Evolutionary conservation across 2,113 vertebrate species (phyloP), one percentile per base, ranked within the genome.

Genomic region (Mugil cephalus): DNA sequence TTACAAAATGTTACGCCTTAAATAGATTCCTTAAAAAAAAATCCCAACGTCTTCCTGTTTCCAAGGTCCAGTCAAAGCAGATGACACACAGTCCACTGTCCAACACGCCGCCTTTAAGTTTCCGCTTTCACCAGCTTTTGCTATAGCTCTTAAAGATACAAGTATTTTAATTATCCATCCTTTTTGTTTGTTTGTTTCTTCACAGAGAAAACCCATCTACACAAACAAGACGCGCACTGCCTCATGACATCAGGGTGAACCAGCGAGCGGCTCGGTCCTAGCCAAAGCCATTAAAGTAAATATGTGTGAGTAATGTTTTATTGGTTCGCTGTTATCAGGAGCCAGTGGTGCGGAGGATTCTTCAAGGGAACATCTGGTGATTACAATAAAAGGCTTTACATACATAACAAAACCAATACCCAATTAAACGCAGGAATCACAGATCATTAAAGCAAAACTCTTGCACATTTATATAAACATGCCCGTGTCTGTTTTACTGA

Each of bases 261-360:
- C 40, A 67, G 42, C 52, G 61, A 50, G 24, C n/a, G 9, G 0
- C 5, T 36, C 35, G 55, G 34, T 3, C 0, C 60, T 10, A 74
- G 21, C 51, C 39, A 61, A 36, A 64, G 64, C 10, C 68, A 55
- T 68, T 65, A 75, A 85, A 56, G 50, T 40, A 30, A 70, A 70
- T 10, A 24, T 14, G 14, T 15, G 48, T 67, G 69, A 69, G 58
- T 65, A 46, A 70, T 48, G 53, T 38, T 69, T 59, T 58, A 53
- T 56, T 52, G 39, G 43, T 34, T 52, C 1, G 18, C 17, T 40
- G 67, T 18, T 56, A 69, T 77, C 71, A 12, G 58, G 10, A 18
- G 21, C 2, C 8, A 34, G 2, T 1, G 18, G 12, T 56, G 35
- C n/a, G 43, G 7, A 56, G n/a, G 17, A 11, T 3, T 63, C 7